Conservation (phyloP, 2,113 vertebrate genomes). For the Cyphomyrus plagiostoma region DNA sequence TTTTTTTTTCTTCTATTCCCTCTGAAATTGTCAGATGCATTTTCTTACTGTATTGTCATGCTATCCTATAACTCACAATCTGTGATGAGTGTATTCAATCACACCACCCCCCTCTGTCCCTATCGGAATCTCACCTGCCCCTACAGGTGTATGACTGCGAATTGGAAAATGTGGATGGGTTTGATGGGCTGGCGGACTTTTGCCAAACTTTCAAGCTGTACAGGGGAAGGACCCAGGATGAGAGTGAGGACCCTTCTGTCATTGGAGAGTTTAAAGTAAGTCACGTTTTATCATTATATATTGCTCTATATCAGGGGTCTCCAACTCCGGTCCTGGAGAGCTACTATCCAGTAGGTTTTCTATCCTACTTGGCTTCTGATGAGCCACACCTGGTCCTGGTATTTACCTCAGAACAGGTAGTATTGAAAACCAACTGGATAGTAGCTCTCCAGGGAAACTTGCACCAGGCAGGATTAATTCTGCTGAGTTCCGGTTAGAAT, state of each 20-base stretch:
- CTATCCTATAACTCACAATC: neutral
- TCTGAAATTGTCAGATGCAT: neutral
- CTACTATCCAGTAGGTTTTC: too few species aligned
- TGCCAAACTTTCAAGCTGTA: conserved; percentile 87
- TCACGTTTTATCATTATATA: neutral
- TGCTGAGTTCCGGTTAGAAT: too few species aligned
- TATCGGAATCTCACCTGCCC: neutral
- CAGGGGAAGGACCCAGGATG: conserved; percentile 76
- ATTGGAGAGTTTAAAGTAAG: conserved; percentile 94
- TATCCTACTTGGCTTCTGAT: too few species aligned
- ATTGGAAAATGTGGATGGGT: conserved; percentile 74
- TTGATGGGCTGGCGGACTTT: conserved; percentile 78
- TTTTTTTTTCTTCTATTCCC: neutral
- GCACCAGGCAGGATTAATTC: too few species aligned
- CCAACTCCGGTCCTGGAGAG: too few species aligned
- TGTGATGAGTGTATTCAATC: neutral
- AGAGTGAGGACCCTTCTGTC: conserved; percentile 77
- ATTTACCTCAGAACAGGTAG: too few species aligned
- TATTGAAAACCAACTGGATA: too few species aligned
- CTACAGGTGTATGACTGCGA: conserved; percentile 75
- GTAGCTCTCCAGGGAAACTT: too few species aligned
- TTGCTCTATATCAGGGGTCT: neutral
- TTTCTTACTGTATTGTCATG: neutral
- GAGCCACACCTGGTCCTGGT: too few species aligned
- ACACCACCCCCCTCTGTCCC: neutral